These are phyloP conservation scores for Amiota minor DNA, from an alignment of 2,888 invertebrate genomes.

Conservation along the genomic window DNA sequence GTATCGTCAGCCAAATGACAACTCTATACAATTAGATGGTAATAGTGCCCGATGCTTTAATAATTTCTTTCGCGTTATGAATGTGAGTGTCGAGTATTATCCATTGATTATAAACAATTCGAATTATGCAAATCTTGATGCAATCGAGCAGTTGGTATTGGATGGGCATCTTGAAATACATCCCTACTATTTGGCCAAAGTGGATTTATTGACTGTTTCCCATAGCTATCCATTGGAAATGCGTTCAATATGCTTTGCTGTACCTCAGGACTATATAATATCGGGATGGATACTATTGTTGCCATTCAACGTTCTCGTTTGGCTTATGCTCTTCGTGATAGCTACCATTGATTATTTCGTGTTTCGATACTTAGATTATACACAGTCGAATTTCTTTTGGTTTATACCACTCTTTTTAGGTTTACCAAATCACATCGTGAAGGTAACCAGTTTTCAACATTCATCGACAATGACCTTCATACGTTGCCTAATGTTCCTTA, in stretches of 20 bases:
- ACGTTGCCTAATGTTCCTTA: neutral
- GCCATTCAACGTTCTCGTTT: constrained; percentile 3
- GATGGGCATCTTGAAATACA: constrained; percentile 46
- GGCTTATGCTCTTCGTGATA: constrained; percentile 34
- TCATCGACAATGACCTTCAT: neutral
- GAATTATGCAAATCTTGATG: constrained; percentile 44
- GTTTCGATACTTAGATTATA: neutral
- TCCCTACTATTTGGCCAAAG: constrained; percentile 43
- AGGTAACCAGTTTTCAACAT: neutral
- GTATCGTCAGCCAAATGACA: constrained; percentile 30
- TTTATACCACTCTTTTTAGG: neutral
- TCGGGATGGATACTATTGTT: neutral
- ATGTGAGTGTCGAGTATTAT: constrained; percentile 38
- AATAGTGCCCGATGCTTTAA: constrained; percentile 44
- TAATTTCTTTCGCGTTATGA: constrained; percentile 36
- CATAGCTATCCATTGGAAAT: neutral
- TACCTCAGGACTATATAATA: neutral
- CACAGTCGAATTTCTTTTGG: neutral
- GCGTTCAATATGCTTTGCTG: constrained; percentile 2
- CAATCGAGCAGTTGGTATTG: constrained; percentile 40
- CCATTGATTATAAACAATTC: constrained; percentile 50
- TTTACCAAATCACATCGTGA: neutral
- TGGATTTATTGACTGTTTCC: constrained; percentile 24
- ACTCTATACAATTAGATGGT: constrained; percentile 43
- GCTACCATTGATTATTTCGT: neutral